Conservation (phyloP, 2,113 vertebrate species). For the Gambusia affinis region DNA sequence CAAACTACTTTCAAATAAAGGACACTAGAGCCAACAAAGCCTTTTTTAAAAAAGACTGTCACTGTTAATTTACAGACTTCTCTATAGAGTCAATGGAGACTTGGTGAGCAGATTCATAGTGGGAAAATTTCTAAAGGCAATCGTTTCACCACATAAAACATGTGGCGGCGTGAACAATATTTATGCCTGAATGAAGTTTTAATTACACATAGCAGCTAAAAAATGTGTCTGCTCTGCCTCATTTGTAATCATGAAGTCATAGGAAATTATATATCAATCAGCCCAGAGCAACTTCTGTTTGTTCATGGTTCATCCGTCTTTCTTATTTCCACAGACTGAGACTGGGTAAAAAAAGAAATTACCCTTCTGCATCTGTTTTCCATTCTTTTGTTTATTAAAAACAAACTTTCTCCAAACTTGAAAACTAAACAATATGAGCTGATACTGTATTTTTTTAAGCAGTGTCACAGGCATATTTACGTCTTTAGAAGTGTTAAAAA, state of each 20-base stretch:
- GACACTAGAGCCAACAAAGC: too few relatives aligned
- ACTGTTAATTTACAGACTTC: slow-evolving; percentile 39
- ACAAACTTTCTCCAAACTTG: background rate
- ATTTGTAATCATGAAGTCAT: slow-evolving; percentile 64
- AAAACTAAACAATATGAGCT: background rate
- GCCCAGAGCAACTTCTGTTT: slow-evolving; percentile 75
- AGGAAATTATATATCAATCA: slow-evolving; percentile 62
- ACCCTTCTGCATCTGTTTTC: background rate
- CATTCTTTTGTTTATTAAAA: background rate
- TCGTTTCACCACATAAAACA: slow-evolving; percentile 39
- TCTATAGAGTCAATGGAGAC: slow-evolving; percentile 25
- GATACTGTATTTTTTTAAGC: too few relatives aligned
- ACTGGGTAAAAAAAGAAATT: background rate
- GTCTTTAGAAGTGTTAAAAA: too few relatives aligned
- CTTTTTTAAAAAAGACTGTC: slow-evolving; percentile 1
- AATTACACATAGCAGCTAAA: slow-evolving; percentile 65
- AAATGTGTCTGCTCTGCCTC: slow-evolving; percentile 71
- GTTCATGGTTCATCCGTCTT: slow-evolving; percentile 53
- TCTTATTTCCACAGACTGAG: background rate
- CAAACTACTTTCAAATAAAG: too few relatives aligned
- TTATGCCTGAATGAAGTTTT: slow-evolving; percentile 57
- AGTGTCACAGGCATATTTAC: too few relatives aligned
- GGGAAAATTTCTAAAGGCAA: slow-evolving; percentile 18
- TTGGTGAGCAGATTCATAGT: slow-evolving; percentile 21
- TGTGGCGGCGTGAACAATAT: slow-evolving; percentile 38